Evolutionary conservation across 2,888 invertebrate species (phyloP), one percentile per base, ranked within the genome.

Genomic region (Tachystola acroxantha): DNA sequence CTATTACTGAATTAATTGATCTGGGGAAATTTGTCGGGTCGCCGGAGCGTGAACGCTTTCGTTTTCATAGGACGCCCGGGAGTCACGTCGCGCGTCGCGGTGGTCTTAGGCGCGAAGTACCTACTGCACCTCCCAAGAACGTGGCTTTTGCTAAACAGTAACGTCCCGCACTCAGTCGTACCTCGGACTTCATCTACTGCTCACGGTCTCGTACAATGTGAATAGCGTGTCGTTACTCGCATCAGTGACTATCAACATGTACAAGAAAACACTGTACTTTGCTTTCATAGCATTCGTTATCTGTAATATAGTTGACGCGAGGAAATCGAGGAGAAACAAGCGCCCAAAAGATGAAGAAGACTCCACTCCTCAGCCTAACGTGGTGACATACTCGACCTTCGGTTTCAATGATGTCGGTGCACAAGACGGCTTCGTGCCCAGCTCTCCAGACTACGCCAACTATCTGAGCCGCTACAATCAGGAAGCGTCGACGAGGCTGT

Each of bases 11-110:
- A 71, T 73, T 74, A 74, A 74, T 79, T 76, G 68, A 71, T 72
- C 66, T 65, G 57, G 72, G 76, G 75, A 80, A 82, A 84, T 66
- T 79, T 65, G 69, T 70, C 49, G 63, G 62, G 66, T 64, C 58
- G 56, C 53, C 65, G 55, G 67, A 72, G 78, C 84, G 75, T 82
- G 71, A 69, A 65, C 77, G 74, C 85, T 86, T 86, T 86, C 85
- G 68, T 76, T 86, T 84, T 85, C 82, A 61, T 66, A 73, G 79
- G 81, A 72, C 67, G 51, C 55, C 57, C 58, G 64, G 57, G 50
- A 57, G 56, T 51, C 57, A 50, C 53, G 57, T 53, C 40, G 45
- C 34, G 38, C 12, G 22, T 11, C 5, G 55, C 51, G 46, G 57
- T 55, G 50, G 53, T 27, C 33, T 42, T 36, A 49, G 46, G 47